Base-by-base conservation (phyloP, 2,113 vertebrate species). In the Proteles cristata region DNA sequence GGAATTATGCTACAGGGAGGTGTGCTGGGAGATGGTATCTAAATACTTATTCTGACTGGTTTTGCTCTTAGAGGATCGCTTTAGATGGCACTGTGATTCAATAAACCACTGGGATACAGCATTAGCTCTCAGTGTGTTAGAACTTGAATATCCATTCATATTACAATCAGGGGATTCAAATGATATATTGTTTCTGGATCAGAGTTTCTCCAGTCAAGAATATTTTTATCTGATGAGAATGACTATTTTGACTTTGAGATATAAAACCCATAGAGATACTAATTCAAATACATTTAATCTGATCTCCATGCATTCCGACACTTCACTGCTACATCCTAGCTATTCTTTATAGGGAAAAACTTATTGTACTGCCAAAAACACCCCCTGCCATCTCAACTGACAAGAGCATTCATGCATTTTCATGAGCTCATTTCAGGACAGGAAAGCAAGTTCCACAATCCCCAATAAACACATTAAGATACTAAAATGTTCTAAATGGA, bases 211-310 rank as follows among this genome's bases (percentile, higher is more conserved):
- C 86, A 98, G 97, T 97, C 98, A 98, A 98, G 97, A 98, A 98
- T 98, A 98, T 97, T 98, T 98, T 98, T 95, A 98, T 98, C 97
- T 98, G 98, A 98, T 97, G 97, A 98, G 98, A 98, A 98, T 96
- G 96, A 98, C 96, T 98, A 96, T 97, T 98, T 98, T 97, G 96
- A 97, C 98, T 98, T 98, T 97, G 97, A 98, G 98, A 98, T 94
- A 98, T 95, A 98, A 98, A 98, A 98, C 84, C 3, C 1, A 97
- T 81, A 98, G 93, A 98, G 95, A 98, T 97, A 98, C 97, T 98
- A 98, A 98, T 97, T 98, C 97, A 97, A 98, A 98, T 94, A 89
- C 88, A 98, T 98, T 98, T 98, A 98, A 98, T 98, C 98, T 98
- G 97, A 98, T 98, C 97, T 98, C 96, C 9, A 25, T 77, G 84